phyloP scores from a whole-genome alignment of 1,140 invertebrate species.

The Papilio xuthus region DNA sequence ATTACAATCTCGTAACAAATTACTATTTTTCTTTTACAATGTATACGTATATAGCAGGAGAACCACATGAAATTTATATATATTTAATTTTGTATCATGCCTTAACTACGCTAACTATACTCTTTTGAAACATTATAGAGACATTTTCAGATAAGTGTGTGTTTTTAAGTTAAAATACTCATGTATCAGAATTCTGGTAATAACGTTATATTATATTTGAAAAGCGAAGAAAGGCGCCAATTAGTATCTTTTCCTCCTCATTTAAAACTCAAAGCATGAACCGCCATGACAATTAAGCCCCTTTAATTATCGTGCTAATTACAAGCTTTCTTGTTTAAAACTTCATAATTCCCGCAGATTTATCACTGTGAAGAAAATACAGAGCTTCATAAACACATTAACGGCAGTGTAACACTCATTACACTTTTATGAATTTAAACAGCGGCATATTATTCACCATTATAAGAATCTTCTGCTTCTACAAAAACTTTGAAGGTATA shows the following conservation, averaged over 20 bases:
- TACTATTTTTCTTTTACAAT: too few species aligned
- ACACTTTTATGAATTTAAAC: background rate
- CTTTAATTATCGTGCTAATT: constrained; percentile 39
- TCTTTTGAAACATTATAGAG: too few species aligned
- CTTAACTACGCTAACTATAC: too few species aligned
- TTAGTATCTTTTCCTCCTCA: constrained; percentile 37
- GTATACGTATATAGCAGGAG: too few species aligned
- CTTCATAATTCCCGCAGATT: constrained; percentile 35
- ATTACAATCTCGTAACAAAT: too few species aligned
- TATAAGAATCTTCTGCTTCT: background rate
- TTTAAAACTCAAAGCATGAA: constrained; percentile 38
- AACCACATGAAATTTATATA: too few species aligned
- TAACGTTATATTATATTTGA: constrained; percentile 34
- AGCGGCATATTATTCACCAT: background rate
- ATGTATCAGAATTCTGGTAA: constrained; percentile 12
- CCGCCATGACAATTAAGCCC: constrained; percentile 37
- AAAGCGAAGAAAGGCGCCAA: constrained; percentile 33
- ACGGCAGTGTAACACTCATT: background rate
- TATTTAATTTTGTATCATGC: too few species aligned
- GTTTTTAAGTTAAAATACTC: too few species aligned
- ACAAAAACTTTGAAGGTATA: background rate
- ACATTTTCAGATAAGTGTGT: too few species aligned
- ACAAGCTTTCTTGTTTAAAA: constrained; percentile 39
- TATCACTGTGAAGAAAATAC: constrained; percentile 28
- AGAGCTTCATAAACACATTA: constrained; percentile 25